phyloP scores from a whole-genome alignment of 2,797 vertebrate genomes.

The Notolabrus celidotus region DNA sequence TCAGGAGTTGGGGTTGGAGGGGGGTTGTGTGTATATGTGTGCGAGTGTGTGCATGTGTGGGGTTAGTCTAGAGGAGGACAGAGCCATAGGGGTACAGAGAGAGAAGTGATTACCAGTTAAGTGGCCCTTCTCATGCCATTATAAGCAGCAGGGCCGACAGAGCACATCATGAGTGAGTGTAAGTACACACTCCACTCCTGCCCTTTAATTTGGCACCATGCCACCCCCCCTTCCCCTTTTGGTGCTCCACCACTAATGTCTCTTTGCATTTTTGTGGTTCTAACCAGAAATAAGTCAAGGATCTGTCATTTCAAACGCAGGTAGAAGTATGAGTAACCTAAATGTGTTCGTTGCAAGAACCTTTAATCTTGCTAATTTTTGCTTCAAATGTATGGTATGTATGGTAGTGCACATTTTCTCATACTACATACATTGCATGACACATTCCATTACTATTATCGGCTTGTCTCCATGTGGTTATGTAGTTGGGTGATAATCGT shows the following conservation, averaged over 20 bases:
- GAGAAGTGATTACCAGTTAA: slow-evolving; percentile 85
- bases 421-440: too few species aligned
- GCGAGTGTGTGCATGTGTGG: background rate
- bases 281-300: slow-evolving; percentile 57
- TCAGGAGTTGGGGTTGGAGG: slow-evolving; percentile 48
- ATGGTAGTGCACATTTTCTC: background rate
- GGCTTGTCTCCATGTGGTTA: background rate
- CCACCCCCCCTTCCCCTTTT: slow-evolving; percentile 20
- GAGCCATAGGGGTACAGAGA: slow-evolving; percentile 65
- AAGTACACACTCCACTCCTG: slow-evolving; percentile 76
- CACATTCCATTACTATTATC: background rate
- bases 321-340: slow-evolving; percentile 6
- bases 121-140: slow-evolving; percentile 84
- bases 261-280: slow-evolving; percentile 70
- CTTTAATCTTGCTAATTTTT: background rate
- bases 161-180: slow-evolving; percentile 75
- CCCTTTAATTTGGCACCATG: slow-evolving; percentile 81
- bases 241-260: slow-evolving; percentile 73
- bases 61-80: slow-evolving; percentile 56
- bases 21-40: slow-evolving; percentile 14
- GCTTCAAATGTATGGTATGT: background rate
- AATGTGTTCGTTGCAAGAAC: background rate
- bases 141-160: slow-evolving; percentile 77
- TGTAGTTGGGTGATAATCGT: slow-evolving; percentile 19
- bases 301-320: slow-evolving; percentile 54